These are phyloP conservation scores for Florisuga fusca DNA, from an alignment of 2,797 vertebrate species.

Conservation along the genomic window DNA sequence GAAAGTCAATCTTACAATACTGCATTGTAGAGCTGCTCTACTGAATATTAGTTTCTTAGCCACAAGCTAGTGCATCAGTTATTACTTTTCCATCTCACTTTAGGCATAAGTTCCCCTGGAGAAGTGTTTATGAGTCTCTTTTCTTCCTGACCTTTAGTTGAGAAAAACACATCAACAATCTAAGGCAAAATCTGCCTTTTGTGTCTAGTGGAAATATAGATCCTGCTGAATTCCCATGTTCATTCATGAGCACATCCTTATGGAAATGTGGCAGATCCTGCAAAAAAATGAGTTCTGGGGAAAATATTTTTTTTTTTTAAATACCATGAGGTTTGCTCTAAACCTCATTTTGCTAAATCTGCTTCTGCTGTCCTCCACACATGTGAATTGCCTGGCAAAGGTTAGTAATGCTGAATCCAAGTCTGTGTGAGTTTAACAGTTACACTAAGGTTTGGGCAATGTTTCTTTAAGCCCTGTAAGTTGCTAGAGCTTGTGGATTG, in stretches of 20 bases:
- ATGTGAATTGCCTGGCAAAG: neutral
- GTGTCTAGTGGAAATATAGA: neutral
- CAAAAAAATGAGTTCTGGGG: neutral
- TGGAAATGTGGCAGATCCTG: neutral
- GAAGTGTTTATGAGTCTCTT: neutral
- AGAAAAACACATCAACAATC: neutral
- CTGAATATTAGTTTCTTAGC: neutral
- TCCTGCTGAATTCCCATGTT: neutral
- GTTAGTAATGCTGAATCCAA: neutral
- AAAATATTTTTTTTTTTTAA: neutral
- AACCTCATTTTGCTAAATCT: neutral
- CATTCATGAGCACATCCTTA: neutral
- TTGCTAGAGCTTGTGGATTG: neutral
- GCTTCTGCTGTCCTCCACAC: neutral
- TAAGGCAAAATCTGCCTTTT: neutral
- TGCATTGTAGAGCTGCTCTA: neutral
- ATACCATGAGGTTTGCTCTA: neutral
- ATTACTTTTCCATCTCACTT: neutral
- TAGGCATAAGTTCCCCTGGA: neutral
- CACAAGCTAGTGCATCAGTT: neutral
- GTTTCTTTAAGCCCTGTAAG: neutral
- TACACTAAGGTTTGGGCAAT: neutral
- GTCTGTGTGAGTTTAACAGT: neutral
- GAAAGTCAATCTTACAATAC: neutral
- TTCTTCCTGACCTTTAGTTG: neutral